Conservation (phyloP, 2,888 invertebrate species). For the Seladonia tumulorum region DNA sequence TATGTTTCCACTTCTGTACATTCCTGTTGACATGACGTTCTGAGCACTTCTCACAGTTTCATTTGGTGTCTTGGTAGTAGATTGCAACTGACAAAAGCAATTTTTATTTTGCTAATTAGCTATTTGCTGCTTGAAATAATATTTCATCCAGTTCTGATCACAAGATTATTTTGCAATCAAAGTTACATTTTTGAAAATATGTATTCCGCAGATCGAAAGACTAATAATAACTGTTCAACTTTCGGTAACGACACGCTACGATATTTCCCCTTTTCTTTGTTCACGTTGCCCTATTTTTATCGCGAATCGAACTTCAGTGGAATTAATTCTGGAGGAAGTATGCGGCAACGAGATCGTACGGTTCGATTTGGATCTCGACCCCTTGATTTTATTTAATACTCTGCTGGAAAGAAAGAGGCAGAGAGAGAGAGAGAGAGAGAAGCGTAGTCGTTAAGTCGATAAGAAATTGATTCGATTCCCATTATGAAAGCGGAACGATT, state of each 20-base stretch:
- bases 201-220: background rate
- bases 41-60: too few species aligned
- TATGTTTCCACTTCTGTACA: too few species aligned
- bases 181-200: background rate
- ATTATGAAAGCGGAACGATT: conserved; percentile 51
- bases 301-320: conserved; percentile 31
- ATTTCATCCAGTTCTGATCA: too few species aligned
- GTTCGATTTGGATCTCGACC: conserved; percentile 20
- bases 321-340: conserved; percentile 59
- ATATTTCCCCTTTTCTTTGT: background rate
- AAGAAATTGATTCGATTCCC: conserved; percentile 62
- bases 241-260: background rate
- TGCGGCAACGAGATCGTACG: conserved; percentile 14
- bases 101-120: too few species aligned
- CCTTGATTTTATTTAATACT: conserved; percentile 32
- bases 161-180: background rate
- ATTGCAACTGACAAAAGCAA: too few species aligned
- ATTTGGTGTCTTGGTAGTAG: too few species aligned
- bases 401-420: background rate
- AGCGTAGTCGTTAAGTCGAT: conserved; percentile 37
- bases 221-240: background rate
- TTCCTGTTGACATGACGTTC: too few species aligned
- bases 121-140: too few species aligned
- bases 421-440: too few species aligned
- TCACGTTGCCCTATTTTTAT: conserved; percentile 45